Evolutionary conservation across 1,140 invertebrate species (phyloP), one percentile per base, ranked within the genome.

Genomic region (Colletes gigas): DNA sequence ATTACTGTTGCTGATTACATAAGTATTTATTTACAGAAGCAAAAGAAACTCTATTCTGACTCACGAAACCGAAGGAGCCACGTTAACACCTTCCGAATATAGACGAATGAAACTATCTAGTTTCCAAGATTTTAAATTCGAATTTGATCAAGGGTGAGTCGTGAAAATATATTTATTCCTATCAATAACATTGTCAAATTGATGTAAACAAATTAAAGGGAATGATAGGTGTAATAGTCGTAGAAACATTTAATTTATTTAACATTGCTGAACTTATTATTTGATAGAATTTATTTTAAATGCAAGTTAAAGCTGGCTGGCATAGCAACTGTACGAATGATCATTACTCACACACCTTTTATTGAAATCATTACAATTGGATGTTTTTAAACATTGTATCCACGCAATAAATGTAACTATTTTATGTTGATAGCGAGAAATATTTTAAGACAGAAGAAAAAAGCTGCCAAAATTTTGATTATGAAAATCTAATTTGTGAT

Each of bases 61-160:
- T 54, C 69, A 91, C 21, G 88, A 91, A 59, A 88, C 88, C 0
- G 91, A 93, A 82, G 91, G 92, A 4, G 78, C 86, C 3, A 83
- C 90, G 0, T 55, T 93, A 19, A 92, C 88, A 6, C 90, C 92
- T 3, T 84, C 87, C 1, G 88, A 92, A 77, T 92, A 92, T 62
- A 82, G 85, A 69, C 84, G 67, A 72, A 83, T 86, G 59, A 83
- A 83, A 69, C 68, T 78, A 3, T 79, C 83, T 7, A 72, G 59
- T 21, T 30, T 76, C 4, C 82, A 88, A 4, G 83, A 89, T n/a
- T 65, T 72, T 10, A 62, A 41, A 81, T 66, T 71, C 30, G 78
- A 73, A 44, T 72, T 85, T 12, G 70, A 81, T 17, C 78, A 75
- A 75, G 62, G 67, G 84, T 84, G 9, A 62, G 44, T 39, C 55